These are phyloP conservation scores for Morbakka virulenta DNA, from an alignment of 30 jellyfish, hydroid and myxozoan genomes.

Conservation along the genomic window DNA sequence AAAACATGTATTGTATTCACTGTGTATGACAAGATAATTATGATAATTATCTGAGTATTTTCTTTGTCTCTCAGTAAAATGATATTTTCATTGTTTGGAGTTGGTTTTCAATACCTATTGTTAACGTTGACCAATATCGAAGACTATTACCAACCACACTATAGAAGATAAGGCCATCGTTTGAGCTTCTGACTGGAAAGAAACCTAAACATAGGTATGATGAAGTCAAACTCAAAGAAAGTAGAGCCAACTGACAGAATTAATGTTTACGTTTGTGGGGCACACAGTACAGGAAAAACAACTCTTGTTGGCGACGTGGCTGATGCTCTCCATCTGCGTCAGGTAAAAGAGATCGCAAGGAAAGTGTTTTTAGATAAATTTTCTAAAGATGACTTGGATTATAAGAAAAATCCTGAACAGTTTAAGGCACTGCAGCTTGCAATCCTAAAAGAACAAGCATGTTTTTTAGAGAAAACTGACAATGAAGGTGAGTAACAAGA, in stretches of 20 bases:
- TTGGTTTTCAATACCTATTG: no score
- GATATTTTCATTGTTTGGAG: no score
- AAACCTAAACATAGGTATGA: no score
- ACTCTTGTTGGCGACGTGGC: background rate
- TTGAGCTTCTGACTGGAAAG: no score
- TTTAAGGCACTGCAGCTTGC: background rate
- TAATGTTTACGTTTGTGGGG: background rate
- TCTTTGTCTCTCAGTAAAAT: no score
- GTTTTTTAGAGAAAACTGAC: background rate
- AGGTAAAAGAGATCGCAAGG: background rate
- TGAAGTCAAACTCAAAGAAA: no score
- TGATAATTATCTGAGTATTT: no score
- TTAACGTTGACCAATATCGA: no score
- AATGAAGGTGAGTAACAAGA: background rate
- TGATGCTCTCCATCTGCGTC: background rate
- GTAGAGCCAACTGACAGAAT: background rate
- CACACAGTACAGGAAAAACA: background rate
- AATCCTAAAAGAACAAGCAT: background rate
- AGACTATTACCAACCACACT: no score
- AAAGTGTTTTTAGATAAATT: background rate
- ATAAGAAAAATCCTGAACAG: background rate
- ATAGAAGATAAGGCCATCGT: no score
- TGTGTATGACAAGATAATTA: no score
- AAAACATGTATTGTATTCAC: no score
- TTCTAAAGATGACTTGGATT: background rate